Base-by-base conservation (phyloP, 2,113 vertebrate species). In the Taurulus bubalis region DNA sequence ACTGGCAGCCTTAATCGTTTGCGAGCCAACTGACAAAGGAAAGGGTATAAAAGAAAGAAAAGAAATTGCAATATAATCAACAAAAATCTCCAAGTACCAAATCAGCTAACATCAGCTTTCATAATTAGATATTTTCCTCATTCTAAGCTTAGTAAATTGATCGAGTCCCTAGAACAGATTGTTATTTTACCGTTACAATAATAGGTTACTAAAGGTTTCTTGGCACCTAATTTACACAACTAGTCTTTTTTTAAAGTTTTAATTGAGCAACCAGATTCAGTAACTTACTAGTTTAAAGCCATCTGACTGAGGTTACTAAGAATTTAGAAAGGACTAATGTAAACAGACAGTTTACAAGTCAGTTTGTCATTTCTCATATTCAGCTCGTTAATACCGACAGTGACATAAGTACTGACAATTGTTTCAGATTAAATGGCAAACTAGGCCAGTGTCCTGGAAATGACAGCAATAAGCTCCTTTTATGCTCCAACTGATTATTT, bases 401-500 rank as follows among this genome's bases (percentile, higher is more conserved):
- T 34, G 66, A 71, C 55, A 70, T 26, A 28, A 67, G 59, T 36
- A 36, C 36, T 40, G 18, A 75, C 67, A 42, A 18, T 45, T 1
- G 10, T 45, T 36, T 30, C 45, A 53, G 58, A 40, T 40, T 0
- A n/a, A 0, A 45, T 6, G 55, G 18, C 42, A 62, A 0, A 71
- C 20, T 2, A 28, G 32, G 22, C 30, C 75, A 15, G 28, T 24
- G 20, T 62, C 38, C 62, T 24, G 9, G 22, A 28, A 64, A 75
- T 18, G 40, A 59, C 58, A 68, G 26, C 63, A 7, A 28, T 0
- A 4, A 77, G 40, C 26, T 47, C 16, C n/a, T 22, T 12, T 49
- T 45, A 22, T 14, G 20, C 42, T 70, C 14, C 14, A 58, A n/a
- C 16, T 22, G 28, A 51, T 42, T 4, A 18, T 32, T 62, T 26